Percentiles rank a stretch among this genome's conserved stretches.
These are phyloP conservation scores for Thaumetopoea pityocampa DNA, from an alignment of 1,140 invertebrate species.

Conservation along the genomic window DNA sequence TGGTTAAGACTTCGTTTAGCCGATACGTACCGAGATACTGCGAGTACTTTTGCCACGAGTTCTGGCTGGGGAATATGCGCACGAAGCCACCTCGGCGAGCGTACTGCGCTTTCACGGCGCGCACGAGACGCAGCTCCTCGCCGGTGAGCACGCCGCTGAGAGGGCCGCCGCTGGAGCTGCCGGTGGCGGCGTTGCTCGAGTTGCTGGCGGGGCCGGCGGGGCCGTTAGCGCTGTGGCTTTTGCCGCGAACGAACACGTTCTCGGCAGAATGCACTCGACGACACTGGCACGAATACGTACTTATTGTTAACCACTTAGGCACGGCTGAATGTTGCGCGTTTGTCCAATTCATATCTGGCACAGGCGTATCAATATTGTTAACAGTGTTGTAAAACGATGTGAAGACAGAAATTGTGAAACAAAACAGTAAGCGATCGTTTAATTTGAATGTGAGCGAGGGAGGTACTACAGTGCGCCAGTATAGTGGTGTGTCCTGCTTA, in stretches of 20 bases:
- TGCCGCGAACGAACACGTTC: conserved; percentile 69
- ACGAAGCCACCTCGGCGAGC: conserved; percentile 91
- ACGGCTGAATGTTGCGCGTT: no score
- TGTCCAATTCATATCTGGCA: no score
- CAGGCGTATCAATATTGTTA: neutral
- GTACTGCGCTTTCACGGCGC: conserved; percentile 88
- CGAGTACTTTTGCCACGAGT: conserved; percentile 89
- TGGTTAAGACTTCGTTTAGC: no score
- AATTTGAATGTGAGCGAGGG: no score
- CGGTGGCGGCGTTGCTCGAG: conserved; percentile 42
- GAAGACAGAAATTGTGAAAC: no score
- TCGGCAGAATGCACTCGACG: conserved; percentile 83
- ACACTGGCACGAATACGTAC: no score
- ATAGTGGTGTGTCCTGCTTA: no score
- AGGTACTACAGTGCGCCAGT: no score
- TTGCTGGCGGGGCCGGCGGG: conserved; percentile 17
- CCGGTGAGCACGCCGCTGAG: conserved; percentile 75
- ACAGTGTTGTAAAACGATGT: neutral
- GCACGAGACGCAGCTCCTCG: conserved; percentile 88
- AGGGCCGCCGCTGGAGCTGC: conserved; percentile 36
- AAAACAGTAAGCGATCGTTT: no score
- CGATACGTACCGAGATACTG: conserved; percentile 80
- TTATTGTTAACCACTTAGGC: no score
- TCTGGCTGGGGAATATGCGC: conserved; percentile 92
- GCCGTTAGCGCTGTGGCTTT: conserved; percentile 44